Evolutionary conservation across 2,888 invertebrate genomes (phyloP).

Genomic region (Cephalotes varians): DNA sequence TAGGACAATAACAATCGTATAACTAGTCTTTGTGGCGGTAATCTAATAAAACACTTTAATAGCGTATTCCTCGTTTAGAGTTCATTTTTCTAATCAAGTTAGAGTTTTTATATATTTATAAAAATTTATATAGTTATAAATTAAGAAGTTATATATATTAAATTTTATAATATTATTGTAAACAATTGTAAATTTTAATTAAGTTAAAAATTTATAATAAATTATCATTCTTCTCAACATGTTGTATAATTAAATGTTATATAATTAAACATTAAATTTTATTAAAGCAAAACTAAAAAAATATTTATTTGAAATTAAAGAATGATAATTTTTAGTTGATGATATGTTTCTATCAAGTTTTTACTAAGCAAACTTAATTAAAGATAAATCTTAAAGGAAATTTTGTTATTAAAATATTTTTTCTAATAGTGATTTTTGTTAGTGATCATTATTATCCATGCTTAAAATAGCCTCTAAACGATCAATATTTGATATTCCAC

Average conservation of each 20-base stretch:
- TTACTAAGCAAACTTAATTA: neutral
- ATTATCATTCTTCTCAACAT: too few relatives aligned
- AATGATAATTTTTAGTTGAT: neutral
- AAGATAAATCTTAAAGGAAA: neutral
- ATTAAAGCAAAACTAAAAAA: neutral
- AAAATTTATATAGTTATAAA: neutral
- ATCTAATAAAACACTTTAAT: constrained; percentile 31
- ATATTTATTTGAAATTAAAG: neutral
- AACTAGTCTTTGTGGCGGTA: neutral
- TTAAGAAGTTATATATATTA: too few relatives aligned
- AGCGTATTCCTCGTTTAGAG: neutral
- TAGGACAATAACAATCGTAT: constrained; percentile 19
- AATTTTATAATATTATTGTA: too few relatives aligned
- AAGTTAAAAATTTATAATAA: too few relatives aligned
- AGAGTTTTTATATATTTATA: neutral
- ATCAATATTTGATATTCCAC: too few relatives aligned
- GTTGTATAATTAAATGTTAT: too few relatives aligned
- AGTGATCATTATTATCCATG: neutral
- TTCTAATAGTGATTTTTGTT: neutral
- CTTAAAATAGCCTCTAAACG: too few relatives aligned
- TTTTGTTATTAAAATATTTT: constrained; percentile 1
- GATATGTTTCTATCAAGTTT: neutral
- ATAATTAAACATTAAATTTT: neutral
- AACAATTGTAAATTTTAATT: too few relatives aligned
- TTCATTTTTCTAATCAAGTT: neutral